Conservation (phyloP, 92 coral and sea anemone genomes). For the Ricordea florida region DNA sequence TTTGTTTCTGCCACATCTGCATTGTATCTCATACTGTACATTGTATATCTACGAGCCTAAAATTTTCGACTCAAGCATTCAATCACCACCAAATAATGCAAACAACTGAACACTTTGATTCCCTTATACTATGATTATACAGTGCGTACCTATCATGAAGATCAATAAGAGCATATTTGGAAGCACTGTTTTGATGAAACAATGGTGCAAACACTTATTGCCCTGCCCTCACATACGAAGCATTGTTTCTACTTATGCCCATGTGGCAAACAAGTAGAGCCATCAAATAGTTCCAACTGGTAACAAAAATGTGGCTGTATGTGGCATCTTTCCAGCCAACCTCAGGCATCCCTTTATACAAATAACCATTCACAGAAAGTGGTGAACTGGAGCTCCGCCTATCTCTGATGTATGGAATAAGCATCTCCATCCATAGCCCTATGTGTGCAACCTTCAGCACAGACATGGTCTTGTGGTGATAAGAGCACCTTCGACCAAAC, state of each 20-base stretch:
- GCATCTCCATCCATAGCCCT: slow-evolving; percentile 24
- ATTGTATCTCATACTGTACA: background rate
- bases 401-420: slow-evolving; percentile 24
- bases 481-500: background rate
- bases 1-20: background rate
- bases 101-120: background rate
- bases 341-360: slow-evolving; percentile 15
- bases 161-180: slow-evolving; percentile 30
- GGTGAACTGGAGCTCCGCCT: background rate
- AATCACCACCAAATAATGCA: background rate
- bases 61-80: slow-evolving; percentile 1
- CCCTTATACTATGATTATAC: background rate
- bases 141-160: slow-evolving; percentile 3
- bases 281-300: background rate
- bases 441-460: slow-evolving; percentile 29
- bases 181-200: background rate
- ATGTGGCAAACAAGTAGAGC: slow-evolving; percentile 7
- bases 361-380: slow-evolving; percentile 22
- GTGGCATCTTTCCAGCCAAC: background rate
- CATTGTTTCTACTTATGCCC: slow-evolving; percentile 12
- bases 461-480: slow-evolving; percentile 21
- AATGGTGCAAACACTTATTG: slow-evolving; percentile 30
- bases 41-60: background rate
- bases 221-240: slow-evolving; percentile 21
- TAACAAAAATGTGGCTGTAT: background rate